Evolutionary conservation across 2,797 vertebrate genomes (phyloP).

Genomic region (Poecilia velifera): DNA sequence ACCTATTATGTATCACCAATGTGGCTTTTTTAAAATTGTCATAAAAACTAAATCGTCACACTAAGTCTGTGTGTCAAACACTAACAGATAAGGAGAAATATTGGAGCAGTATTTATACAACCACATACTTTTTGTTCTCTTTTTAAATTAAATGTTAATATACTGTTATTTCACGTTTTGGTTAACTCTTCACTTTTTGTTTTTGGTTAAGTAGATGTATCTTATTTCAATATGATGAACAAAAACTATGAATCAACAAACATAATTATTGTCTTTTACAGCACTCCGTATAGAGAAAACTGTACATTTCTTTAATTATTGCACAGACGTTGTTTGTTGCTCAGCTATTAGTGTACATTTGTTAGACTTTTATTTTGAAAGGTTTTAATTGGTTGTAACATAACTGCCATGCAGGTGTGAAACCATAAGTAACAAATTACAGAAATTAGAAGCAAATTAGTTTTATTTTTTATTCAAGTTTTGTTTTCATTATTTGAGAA

Average conservation of each 20-base stretch:
- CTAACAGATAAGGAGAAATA: not conserved
- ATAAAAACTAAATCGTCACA: too few relatives aligned
- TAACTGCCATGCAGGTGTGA: not conserved
- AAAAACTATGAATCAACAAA: not conserved
- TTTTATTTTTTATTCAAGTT: not conserved
- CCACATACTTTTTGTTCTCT: not conserved
- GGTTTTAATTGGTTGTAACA: not conserved
- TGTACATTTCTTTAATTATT: not conserved
- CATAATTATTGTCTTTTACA: not conserved
- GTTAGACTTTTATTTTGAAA: not conserved
- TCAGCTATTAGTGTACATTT: not conserved
- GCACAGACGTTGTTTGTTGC: not conserved
- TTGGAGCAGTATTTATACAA: not conserved
- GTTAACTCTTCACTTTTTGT: not conserved
- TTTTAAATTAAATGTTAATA: not conserved
- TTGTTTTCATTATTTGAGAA: not conserved
- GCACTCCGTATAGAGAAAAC: not conserved
- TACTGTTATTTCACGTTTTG: not conserved
- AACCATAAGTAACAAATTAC: not conserved
- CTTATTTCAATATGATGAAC: not conserved
- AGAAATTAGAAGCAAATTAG: not conserved
- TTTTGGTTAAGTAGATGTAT: not conserved
- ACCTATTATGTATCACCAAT: not conserved
- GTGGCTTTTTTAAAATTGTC: not conserved
- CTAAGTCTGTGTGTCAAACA: not conserved